Conservation (phyloP, 92 coral and sea anemone genomes). For the Isaurus tuberculatus region DNA sequence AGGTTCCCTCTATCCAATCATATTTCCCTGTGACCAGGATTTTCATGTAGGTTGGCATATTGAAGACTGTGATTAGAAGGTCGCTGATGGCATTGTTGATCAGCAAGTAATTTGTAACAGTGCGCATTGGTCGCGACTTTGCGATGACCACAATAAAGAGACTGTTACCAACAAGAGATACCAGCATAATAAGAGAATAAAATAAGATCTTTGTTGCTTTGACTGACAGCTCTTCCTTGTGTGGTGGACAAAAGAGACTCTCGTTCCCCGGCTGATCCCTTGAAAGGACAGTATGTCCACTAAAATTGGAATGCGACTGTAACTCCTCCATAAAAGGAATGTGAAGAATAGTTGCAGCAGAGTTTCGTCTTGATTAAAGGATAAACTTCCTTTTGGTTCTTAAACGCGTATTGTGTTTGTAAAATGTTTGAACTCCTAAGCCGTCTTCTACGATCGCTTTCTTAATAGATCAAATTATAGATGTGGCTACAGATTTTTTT, state of each 20-base stretch:
- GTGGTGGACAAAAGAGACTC: background rate
- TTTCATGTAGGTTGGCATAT: constrained; percentile 48
- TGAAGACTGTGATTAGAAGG: constrained; percentile 37
- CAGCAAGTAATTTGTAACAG: constrained; percentile 37
- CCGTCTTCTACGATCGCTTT: too few species aligned
- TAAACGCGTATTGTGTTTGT: background rate
- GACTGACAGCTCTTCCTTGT: constrained; percentile 8
- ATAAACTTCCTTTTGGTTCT: background rate
- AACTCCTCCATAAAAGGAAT: background rate
- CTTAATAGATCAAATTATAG: too few species aligned
- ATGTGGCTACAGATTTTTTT: too few species aligned
- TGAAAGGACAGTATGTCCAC: background rate
- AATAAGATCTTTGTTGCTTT: constrained; percentile 22
- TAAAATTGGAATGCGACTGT: background rate
- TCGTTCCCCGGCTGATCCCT: background rate
- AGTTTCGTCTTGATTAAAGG: background rate
- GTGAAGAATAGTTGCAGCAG: too few species aligned
- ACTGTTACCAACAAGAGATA: constrained; percentile 42
- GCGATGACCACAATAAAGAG: constrained; percentile 10
- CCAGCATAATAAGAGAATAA: constrained; percentile 31
- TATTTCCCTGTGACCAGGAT: constrained; percentile 26
- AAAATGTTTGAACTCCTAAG: too few species aligned
- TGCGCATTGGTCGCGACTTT: constrained; percentile 41
- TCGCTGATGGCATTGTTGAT: constrained; percentile 41
- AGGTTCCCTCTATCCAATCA: constrained; percentile 30